Conservation (phyloP, 2,888 invertebrate genomes). For the Teinopalpus imperialis region DNA sequence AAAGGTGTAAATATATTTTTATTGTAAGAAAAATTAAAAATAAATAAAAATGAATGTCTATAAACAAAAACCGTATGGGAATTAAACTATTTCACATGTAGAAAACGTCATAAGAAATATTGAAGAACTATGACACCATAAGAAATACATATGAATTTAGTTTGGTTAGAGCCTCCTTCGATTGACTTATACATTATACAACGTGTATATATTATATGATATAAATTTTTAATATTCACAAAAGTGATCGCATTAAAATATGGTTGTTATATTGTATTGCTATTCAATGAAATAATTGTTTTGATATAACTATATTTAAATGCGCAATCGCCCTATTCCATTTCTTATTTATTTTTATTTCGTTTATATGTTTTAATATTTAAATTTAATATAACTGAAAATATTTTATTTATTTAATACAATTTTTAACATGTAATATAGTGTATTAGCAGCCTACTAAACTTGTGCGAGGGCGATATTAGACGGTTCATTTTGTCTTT, state of each 20-base stretch:
- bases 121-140: conserved; percentile 39
- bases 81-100: conserved; percentile 30
- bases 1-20: conserved; percentile 62
- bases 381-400: no score
- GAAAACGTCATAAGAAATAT: conserved; percentile 48
- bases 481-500: no score
- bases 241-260: background rate
- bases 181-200: conserved; percentile 13
- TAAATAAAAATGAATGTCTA: background rate
- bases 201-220: background rate
- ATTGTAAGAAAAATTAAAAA: conserved; percentile 40
- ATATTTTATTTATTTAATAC: no score
- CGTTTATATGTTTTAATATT: no score
- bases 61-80: background rate
- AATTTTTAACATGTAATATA: no score
- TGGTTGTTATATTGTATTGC: conserved; percentile 7
- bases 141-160: conserved; percentile 29
- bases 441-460: no score
- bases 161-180: conserved; percentile 15
- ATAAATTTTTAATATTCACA: background rate
- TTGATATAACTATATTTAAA: no score
- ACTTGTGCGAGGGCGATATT: no score
- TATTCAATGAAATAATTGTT: no score
- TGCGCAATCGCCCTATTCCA: no score
- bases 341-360: no score